Evolutionary conservation across 2,797 vertebrate species (phyloP), one percentile per base, ranked within the genome.

Genomic region (Apogon hyalosoma): DNA sequence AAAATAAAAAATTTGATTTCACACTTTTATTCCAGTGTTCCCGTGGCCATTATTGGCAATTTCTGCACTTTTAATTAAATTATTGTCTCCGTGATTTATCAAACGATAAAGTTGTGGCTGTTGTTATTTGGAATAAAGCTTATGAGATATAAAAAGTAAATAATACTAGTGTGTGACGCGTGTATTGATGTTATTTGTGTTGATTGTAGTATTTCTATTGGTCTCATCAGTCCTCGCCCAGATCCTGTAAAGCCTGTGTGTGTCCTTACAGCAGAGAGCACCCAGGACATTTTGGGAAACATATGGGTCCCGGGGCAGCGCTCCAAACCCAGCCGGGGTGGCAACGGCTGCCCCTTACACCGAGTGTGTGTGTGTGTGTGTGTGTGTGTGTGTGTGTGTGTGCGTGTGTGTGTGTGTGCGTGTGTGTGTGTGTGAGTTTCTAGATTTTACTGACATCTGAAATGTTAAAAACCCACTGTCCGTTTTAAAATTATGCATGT

Each of bases 221-320:
- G 65, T 68, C 63, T 18, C 39, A 61, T 53, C 69, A 47, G 40
- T 50, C 33, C 33, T 69, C 47, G 69, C 61, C 53, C 62, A 50
- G 68, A 56, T 61, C 36, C 48, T 61, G 75, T 14, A 18, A 10
- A 38, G 18, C 42, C 42, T 38, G 42, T 19, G 73, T 76, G 73
- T 69, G 72, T 77, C 72, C 73, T 56, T 61, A 69, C 70, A 83
- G 79, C 72, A 81, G 82, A 75, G 70, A 84, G 85, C 77, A 82
- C 76, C 78, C 82, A 68, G 87, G 87, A 82, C 85, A 87, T 79
- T 90, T 88, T 83, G 79, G 73, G 53, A 74, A 92, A 77, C 92
- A 93, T 92, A 93, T 92, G 91, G 91, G 91, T 86, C 85, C 75
- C 76, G 83, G 86, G 90, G 91, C 87, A 90, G 61, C 59, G 79